phyloP scores from a whole-genome alignment of 2,113 vertebrate species.

The Eclectus roratus region DNA sequence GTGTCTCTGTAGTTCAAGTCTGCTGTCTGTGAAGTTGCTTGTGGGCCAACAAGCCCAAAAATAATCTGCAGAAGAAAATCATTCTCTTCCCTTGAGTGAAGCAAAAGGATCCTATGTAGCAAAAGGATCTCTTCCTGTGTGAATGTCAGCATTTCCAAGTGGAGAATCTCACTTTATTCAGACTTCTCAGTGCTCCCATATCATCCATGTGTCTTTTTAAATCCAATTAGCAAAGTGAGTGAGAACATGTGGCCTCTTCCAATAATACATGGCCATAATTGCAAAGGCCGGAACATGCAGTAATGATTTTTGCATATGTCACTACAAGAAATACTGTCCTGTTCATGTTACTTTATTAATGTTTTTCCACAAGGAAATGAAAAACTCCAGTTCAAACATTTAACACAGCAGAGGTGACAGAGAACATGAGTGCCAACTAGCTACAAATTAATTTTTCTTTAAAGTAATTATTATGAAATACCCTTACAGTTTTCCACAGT shows the following conservation, averaged over 20 bases:
- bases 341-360: neutral
- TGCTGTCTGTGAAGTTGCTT: neutral
- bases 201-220: neutral
- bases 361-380: constrained; percentile 59
- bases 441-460: constrained; percentile 4
- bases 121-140: neutral
- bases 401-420: neutral
- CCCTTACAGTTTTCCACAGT: neutral
- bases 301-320: constrained; percentile 44
- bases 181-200: neutral
- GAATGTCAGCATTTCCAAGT: neutral
- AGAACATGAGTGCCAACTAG: neutral
- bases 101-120: neutral
- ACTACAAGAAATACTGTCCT: constrained; percentile 16
- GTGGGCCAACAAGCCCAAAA: neutral
- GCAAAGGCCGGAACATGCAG: neutral
- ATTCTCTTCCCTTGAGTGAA: neutral
- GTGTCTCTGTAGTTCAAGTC: neutral
- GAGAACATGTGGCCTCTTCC: constrained; percentile 3
- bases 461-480: constrained; percentile 24
- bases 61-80: neutral
- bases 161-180: neutral
- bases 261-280: neutral
- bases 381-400: constrained; percentile 22
- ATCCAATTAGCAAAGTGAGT: neutral